phyloP scores from a whole-genome alignment of 1,140 invertebrate species.

The Acromyrmex echinatior region DNA sequence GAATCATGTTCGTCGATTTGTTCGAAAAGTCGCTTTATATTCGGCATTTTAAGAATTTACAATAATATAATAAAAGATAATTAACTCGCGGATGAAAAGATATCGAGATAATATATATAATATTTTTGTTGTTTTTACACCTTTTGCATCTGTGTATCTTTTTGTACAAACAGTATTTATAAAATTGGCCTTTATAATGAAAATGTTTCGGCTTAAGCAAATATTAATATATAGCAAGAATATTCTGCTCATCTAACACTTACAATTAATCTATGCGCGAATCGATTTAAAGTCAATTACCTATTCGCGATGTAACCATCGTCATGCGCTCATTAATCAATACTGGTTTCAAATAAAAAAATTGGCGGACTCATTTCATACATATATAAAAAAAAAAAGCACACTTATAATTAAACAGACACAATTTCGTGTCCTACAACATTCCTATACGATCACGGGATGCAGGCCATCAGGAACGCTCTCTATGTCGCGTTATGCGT shows the following conservation, averaged over 20 bases:
- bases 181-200: background rate
- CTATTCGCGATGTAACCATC: constrained; percentile 48
- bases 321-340: constrained; percentile 49
- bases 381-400: background rate
- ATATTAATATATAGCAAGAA: background rate
- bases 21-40: background rate
- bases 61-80: background rate
- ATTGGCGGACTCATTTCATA: constrained; percentile 24
- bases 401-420: constrained; percentile 69
- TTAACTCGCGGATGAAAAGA: background rate
- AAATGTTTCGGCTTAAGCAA: background rate
- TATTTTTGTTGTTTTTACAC: background rate
- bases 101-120: background rate
- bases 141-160: background rate
- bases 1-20: background rate
- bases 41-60: constrained; percentile 17
- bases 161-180: background rate
- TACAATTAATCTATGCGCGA: constrained; percentile 28
- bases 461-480: constrained; percentile 11
- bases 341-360: constrained; percentile 34
- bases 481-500: constrained; percentile 30
- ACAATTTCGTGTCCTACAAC: constrained; percentile 58
- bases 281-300: constrained; percentile 65
- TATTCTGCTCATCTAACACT: constrained; percentile 12
- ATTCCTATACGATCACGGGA: constrained; percentile 22